Conservation (phyloP, 2,797 vertebrate genomes). For the Pangasius larnaudii region DNA sequence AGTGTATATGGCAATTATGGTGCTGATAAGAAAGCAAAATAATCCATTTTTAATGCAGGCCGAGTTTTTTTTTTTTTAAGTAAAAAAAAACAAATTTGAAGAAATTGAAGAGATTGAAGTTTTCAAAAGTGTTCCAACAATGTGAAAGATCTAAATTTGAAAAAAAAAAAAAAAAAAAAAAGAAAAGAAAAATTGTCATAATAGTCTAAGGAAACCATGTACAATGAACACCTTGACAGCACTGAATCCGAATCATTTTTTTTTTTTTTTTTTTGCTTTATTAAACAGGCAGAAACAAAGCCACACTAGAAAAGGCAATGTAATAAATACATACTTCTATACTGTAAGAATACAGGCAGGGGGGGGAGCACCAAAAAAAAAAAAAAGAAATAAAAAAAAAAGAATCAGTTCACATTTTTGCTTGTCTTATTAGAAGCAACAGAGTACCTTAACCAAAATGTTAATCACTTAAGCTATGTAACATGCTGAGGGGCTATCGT, state of each 20-base stretch:
- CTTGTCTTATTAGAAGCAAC: conserved; percentile 39
- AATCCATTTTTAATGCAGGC: conserved; percentile 49
- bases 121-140: background rate
- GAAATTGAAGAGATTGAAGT: background rate
- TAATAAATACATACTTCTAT: conserved; percentile 53
- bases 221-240: conserved; percentile 34
- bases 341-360: conserved; percentile 48
- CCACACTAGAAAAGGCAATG: conserved; percentile 51
- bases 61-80: background rate
- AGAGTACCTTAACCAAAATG: conserved; percentile 13
- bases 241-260: conserved; percentile 32
- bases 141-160: background rate
- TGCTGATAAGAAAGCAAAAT: background rate
- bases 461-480: conserved; percentile 31
- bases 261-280: conserved; percentile 45
- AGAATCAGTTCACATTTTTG: conserved; percentile 29
- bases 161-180: background rate
- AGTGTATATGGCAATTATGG: background rate
- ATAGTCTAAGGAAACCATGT: background rate
- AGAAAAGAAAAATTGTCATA: background rate
- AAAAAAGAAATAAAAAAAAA: conserved; percentile 4
- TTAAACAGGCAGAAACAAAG: conserved; percentile 58
- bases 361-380: conserved; percentile 19
- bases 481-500: conserved; percentile 56
- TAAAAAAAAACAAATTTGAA: no score